phyloP scores from a whole-genome alignment of 2,113 vertebrate species.

The Tupaia chinensis region DNA sequence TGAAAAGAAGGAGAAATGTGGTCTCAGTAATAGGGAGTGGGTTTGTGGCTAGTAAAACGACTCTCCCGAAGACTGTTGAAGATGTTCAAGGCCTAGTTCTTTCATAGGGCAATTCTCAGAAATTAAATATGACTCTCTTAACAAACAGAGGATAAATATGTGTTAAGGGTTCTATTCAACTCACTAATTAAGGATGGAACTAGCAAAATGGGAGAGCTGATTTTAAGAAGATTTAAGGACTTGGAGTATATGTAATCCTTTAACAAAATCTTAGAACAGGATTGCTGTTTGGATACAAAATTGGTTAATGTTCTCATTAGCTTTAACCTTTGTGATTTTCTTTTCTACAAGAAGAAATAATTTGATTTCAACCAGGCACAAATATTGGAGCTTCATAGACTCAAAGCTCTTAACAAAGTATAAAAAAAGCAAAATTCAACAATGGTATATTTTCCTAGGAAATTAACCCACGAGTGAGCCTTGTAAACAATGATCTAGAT shows the following conservation, averaged over 20 bases:
- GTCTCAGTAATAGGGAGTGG: neutral
- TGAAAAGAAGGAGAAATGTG: neutral
- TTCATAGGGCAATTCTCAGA: neutral
- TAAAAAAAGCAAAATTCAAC: constrained; percentile 56
- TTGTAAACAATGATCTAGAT: neutral
- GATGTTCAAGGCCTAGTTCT: neutral
- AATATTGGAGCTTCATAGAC: constrained; percentile 1
- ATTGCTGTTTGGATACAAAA: neutral
- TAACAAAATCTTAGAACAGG: constrained; percentile 22
- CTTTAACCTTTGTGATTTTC: neutral
- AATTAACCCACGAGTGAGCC: neutral
- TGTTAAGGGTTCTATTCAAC: neutral
- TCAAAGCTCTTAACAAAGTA: constrained; percentile 16
- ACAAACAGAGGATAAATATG: neutral
- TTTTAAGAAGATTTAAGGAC: constrained; percentile 34
- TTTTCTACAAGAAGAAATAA: constrained; percentile 19
- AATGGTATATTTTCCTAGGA: constrained; percentile 29
- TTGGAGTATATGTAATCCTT: neutral
- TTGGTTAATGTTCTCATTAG: neutral
- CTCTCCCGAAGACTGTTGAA: neutral
- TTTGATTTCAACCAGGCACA: neutral
- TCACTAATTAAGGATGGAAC: neutral
- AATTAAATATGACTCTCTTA: neutral
- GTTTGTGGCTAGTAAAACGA: neutral
- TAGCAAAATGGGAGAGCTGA: neutral